phyloP scores from a whole-genome alignment of 1,140 invertebrate genomes.

The Brachionus koreanus region DNA sequence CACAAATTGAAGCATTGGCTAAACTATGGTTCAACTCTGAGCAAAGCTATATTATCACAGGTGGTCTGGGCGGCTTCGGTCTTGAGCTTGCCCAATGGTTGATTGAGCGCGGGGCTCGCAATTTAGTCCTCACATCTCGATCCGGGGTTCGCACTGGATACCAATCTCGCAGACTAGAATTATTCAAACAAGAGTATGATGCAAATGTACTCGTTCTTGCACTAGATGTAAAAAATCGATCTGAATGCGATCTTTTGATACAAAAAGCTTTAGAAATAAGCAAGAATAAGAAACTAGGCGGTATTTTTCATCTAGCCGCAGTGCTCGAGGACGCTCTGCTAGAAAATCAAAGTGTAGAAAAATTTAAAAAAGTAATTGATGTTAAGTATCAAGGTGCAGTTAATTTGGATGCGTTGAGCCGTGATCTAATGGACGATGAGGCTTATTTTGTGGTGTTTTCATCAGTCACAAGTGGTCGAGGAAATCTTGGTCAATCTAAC shows the following conservation, averaged over 20 bases:
- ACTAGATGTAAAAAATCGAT: conserved; percentile 64
- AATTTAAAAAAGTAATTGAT: conserved; percentile 69
- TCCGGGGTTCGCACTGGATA: conserved; percentile 80
- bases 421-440: conserved; percentile 66
- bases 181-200: conserved; percentile 58
- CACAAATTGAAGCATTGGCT: conserved; percentile 65
- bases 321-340: conserved; percentile 80
- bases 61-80: conserved; percentile 90
- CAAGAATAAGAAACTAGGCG: conserved; percentile 68
- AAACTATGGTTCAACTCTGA: conserved; percentile 79
- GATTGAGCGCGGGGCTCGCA: conserved; percentile 73
- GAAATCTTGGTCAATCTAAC: conserved; percentile 88
- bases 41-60: conserved; percentile 78
- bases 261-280: conserved; percentile 68
- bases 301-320: conserved; percentile 88
- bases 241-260: conserved; percentile 70
- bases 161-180: conserved; percentile 63
- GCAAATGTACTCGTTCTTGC: conserved; percentile 71
- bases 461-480: conserved; percentile 84
- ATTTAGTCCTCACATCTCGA: conserved; percentile 74
- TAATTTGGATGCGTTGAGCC: conserved; percentile 69
- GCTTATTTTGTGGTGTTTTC: conserved; percentile 88
- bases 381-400: conserved; percentile 68
- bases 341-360: conserved; percentile 76
- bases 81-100: conserved; percentile 87